Percentiles rank a stretch among this genome's conserved stretches.
Evolutionary conservation across 2,113 vertebrate genomes (phyloP).

Genomic region (Oncorhynchus mykiss): DNA sequence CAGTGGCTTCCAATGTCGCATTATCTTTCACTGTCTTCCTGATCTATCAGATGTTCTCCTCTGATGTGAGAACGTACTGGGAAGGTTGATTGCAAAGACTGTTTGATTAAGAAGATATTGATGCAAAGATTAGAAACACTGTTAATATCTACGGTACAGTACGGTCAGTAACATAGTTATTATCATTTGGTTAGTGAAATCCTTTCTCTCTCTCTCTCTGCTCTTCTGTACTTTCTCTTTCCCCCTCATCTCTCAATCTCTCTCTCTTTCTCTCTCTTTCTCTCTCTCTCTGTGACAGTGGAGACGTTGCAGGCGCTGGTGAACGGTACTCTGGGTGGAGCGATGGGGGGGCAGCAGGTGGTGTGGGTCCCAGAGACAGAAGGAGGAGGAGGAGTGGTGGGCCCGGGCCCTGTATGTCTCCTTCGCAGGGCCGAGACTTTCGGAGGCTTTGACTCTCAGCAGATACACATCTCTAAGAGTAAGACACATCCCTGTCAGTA

Average conservation of each 20-base stretch:
- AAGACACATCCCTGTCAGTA: conserved; percentile 40
- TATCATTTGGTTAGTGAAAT: conserved; percentile 70
- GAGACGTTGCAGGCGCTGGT: conserved; percentile 87
- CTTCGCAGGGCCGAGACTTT: conserved; percentile 96
- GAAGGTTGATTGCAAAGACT: too few species aligned
- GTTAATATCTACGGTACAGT: neutral
- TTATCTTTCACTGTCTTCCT: too few species aligned
- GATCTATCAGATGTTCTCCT: too few species aligned
- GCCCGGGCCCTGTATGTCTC: conserved; percentile 79
- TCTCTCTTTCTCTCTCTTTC: conserved; percentile 29
- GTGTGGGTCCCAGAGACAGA: conserved; percentile 51
- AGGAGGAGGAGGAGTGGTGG: conserved; percentile 57
- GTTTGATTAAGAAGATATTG: too few species aligned
- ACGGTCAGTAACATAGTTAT: conserved; percentile 68
- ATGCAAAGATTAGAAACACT: too few species aligned
- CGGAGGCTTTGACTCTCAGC: conserved; percentile 96
- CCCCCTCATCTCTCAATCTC: neutral
- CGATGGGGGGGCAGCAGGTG: conserved; percentile 68
- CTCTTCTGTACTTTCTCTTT: neutral
- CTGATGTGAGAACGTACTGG: conserved; percentile 23
- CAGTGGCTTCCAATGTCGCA: too few species aligned
- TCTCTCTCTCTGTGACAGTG: conserved; percentile 73
- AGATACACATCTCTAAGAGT: conserved; percentile 90
- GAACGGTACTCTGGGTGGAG: conserved; percentile 81
- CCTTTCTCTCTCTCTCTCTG: neutral